Evolutionary conservation across 1,140 invertebrate genomes (phyloP).

Genomic region (Procambarus clarkii): DNA sequence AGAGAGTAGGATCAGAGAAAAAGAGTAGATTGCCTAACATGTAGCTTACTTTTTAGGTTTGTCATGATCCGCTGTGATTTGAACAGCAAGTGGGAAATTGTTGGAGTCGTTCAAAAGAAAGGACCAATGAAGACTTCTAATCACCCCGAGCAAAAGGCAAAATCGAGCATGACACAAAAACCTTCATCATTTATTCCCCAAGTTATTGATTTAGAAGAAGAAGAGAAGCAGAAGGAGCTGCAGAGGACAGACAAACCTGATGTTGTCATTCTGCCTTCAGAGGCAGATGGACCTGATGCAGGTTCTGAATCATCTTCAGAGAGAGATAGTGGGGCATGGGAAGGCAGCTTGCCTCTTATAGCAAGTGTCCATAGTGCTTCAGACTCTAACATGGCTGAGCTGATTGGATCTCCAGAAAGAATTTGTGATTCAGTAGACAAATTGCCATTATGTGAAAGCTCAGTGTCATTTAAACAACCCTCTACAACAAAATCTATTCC

Average conservation of each 20-base stretch:
- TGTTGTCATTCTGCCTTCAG: background rate
- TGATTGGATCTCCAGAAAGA: conserved; percentile 32
- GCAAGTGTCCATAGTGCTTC: conserved; percentile 54
- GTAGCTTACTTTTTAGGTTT: conserved; percentile 49
- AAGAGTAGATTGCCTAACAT: background rate
- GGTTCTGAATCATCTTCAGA: conserved; percentile 8
- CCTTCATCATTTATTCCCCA: conserved; percentile 24
- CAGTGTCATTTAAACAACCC: background rate
- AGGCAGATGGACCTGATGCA: background rate
- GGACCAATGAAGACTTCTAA: conserved; percentile 8
- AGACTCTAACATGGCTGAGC: conserved; percentile 38
- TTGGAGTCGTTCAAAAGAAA: conserved; percentile 68
- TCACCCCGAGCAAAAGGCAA: conserved; percentile 19
- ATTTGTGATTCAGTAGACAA: background rate
- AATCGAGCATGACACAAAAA: background rate
- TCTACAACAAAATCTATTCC: conserved; percentile 23
- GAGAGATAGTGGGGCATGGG: conserved; percentile 36
- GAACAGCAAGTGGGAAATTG: conserved; percentile 64
- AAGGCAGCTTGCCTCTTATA: conserved; percentile 34
- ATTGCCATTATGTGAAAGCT: background rate
- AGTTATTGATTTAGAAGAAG: conserved; percentile 63
- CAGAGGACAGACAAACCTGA: conserved; percentile 10
- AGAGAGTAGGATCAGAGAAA: no score
- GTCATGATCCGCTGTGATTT: conserved; percentile 68
- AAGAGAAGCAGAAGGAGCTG: conserved; percentile 32